A percentile compares a stretch with the other conserved stretches of the same genome.
Conservation (phyloP, 2,797 vertebrate species). For the Sternarchorhynchus goeldii region DNA sequence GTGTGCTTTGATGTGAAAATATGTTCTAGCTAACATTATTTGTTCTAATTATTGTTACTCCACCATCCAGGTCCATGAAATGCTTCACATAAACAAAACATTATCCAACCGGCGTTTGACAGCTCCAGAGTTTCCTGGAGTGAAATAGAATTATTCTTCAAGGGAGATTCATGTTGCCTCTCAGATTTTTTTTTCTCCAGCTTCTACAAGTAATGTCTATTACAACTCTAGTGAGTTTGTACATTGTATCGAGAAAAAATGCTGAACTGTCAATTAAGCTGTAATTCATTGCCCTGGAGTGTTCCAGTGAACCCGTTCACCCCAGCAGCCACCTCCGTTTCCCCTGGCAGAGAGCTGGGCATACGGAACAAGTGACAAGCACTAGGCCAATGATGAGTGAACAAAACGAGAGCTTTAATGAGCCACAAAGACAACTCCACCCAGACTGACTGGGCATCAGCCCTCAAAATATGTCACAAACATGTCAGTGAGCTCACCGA, state of each 20-base stretch:
- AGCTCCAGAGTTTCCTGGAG: no score
- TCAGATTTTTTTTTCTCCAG: no score
- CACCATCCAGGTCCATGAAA: no score
- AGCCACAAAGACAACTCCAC: conserved; percentile 32
- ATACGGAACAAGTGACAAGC: conserved; percentile 7
- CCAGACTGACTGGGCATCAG: conserved; percentile 18
- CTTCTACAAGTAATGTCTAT: no score
- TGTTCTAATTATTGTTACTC: no score
- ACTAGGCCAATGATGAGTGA: background rate
- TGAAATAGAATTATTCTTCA: no score
- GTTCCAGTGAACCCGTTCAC: conserved; percentile 29
- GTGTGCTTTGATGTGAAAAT: no score
- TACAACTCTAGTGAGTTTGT: no score
- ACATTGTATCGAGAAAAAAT: background rate
- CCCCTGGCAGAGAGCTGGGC: background rate
- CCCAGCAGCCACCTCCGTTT: background rate
- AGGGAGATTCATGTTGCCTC: no score
- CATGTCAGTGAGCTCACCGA: conserved; percentile 41
- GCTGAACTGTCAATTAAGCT: conserved; percentile 11
- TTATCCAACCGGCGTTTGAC: no score
- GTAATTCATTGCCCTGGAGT: conserved; percentile 30
- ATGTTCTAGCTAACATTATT: no score
- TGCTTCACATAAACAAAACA: no score
- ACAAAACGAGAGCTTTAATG: conserved; percentile 21
- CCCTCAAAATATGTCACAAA: conserved; percentile 34